A percentile compares a stretch with the other conserved stretches of the same genome.
These are phyloP conservation scores for Eurosta solidaginis DNA, from an alignment of 1,140 invertebrate genomes.

Conservation along the genomic window DNA sequence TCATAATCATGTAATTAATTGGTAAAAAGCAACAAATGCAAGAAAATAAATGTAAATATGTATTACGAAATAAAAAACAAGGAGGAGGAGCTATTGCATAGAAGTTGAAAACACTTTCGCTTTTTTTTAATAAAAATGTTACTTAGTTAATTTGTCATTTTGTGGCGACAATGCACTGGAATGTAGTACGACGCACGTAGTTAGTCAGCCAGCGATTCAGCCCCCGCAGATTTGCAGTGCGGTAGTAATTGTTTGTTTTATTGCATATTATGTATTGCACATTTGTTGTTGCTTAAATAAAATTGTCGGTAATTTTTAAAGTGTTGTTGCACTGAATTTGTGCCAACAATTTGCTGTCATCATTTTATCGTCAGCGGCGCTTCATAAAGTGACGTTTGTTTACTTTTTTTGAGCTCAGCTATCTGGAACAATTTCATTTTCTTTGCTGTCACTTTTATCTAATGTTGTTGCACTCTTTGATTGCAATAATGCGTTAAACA, in stretches of 20 bases:
- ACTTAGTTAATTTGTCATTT: not conserved
- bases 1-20: constrained; percentile 27
- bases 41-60: not conserved
- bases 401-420: not conserved
- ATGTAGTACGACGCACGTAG: not conserved
- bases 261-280: not conserved
- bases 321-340: not conserved
- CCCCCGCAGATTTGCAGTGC: not conserved
- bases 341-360: constrained; percentile 8
- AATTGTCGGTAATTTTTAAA: not conserved
- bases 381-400: not conserved
- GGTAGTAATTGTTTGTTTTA: not conserved
- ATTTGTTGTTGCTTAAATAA: not conserved
- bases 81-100: not conserved
- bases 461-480: not conserved
- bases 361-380: not conserved
- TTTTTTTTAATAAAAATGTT: constrained; percentile 8
- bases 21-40: not conserved
- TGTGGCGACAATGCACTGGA: not conserved
- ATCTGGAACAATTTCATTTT: not conserved
- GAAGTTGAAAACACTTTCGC: constrained; percentile 10
- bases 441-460: not conserved
- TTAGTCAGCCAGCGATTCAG: not conserved
- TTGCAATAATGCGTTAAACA: constrained; percentile 7
- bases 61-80: constrained; percentile 10